phyloP scores from a whole-genome alignment of 1,140 invertebrate genomes.

The Drosophila trapezifrons region DNA sequence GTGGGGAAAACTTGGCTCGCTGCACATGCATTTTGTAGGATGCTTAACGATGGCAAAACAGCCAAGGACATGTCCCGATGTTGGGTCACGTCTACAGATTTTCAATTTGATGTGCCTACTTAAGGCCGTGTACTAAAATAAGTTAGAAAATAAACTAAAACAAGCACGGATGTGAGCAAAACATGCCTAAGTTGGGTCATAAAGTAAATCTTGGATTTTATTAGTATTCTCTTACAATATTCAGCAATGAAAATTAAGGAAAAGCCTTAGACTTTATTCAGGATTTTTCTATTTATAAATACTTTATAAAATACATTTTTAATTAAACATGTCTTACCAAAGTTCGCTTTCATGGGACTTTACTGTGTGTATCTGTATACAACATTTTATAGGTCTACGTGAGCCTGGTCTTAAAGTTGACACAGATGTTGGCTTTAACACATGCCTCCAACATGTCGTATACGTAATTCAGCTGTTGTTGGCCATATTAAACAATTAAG shows the following conservation, averaged over 20 bases:
- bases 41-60: constrained; percentile 61
- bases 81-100: constrained; percentile 59
- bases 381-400: constrained; percentile 43
- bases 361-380: constrained; percentile 23
- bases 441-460: constrained; percentile 48
- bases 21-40: constrained; percentile 72
- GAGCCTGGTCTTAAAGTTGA: constrained; percentile 31
- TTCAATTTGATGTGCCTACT: constrained; percentile 59
- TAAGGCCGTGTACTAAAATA: constrained; percentile 9
- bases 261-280: not conserved
- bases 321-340: not conserved
- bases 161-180: constrained; percentile 6
- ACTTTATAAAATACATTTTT: not conserved
- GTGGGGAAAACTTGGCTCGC: constrained; percentile 37
- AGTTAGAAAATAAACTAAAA: constrained; percentile 9
- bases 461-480: constrained; percentile 44
- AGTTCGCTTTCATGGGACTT: not conserved
- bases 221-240: not conserved
- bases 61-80: constrained; percentile 46
- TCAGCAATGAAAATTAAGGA: not conserved
- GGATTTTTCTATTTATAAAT: not conserved
- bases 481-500: constrained; percentile 37
- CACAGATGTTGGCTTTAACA: constrained; percentile 14
- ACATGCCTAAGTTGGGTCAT: constrained; percentile 13
- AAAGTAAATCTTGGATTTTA: constrained; percentile 6